Evolutionary conservation across 1,140 invertebrate species (phyloP), one percentile per base, ranked within the genome.

Genomic region (Macrosteles quadrilineatus): DNA sequence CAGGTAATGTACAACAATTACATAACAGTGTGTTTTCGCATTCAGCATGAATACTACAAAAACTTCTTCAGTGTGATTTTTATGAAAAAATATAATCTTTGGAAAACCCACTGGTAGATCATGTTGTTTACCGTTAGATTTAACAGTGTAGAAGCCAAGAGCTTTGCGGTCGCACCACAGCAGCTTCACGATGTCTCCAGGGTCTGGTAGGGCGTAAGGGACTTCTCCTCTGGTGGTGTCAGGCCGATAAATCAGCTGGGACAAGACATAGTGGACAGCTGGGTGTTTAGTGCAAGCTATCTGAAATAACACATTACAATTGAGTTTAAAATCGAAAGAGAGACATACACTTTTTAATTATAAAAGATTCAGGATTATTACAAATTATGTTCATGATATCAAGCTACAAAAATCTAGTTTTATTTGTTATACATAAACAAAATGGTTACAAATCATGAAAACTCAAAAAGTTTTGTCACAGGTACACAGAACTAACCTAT

Each of bases 141-240:
- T 78, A 23, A 76, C 65, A 45, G 72, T 74, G 66, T 76, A 78
- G 65, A 77, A 78, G 59, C 77, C 77, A 23, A 75, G 57, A 29
- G 75, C 75, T 27, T 67, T 63, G 30, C 73, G 74, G 19, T 72
- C 66, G 17, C 67, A 63, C 77, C 77, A 78, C 0, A 77, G 50
- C 47, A 78, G 36, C 72, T 75, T 76, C 11, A 73, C 59, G 11
- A 75, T 19, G 68, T 78, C 77, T 23, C 53, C 57, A 17, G 45
- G 14, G n/a, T 73, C 72, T 53, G 77, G 77, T 9, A 74, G 31
- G 43, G 72, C 73, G 67, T 71, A 77, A 25, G 73, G 63, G 31
- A 67, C 36, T 68, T 75, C 72, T 36, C 73, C 64, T 2, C 70
- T 71, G 4, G 29, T 1, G 50, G 75, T 75, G 55, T 69, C 69